phyloP scores from a whole-genome alignment of 2,797 vertebrate genomes.

The Taeniopygia guttata region DNA sequence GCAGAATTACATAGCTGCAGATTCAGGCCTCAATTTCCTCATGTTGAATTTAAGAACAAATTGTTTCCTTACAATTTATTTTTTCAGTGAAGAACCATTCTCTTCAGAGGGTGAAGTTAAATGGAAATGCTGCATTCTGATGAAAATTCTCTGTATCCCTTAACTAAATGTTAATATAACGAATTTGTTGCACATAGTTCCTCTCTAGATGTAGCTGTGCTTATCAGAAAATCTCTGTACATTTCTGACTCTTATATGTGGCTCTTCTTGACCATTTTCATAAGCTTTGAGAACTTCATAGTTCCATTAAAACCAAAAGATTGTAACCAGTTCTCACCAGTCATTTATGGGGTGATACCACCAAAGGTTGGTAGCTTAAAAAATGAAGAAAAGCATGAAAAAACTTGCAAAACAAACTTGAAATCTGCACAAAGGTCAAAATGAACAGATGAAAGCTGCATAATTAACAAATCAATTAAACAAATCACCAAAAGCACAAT shows the following conservation, averaged over 20 bases:
- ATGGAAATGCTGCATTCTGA: background rate
- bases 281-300: background rate
- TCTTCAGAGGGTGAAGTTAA: background rate
- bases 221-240: background rate
- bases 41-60: background rate
- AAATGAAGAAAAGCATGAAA: accelerated
- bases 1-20: background rate
- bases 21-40: background rate
- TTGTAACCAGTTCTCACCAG: background rate
- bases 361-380: background rate
- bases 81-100: background rate
- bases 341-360: background rate
- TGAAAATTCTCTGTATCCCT: background rate
- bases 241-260: background rate
- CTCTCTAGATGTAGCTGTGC: background rate
- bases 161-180: background rate
- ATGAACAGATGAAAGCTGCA: background rate
- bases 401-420: background rate
- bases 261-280: background rate
- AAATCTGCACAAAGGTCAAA: background rate
- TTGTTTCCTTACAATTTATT: background rate
- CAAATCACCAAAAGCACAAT: background rate
- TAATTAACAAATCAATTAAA: background rate
- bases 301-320: background rate
- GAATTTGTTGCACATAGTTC: background rate